Evolutionary conservation across 2,888 invertebrate genomes (phyloP).

Genomic region (Apomyelois bistriatella): DNA sequence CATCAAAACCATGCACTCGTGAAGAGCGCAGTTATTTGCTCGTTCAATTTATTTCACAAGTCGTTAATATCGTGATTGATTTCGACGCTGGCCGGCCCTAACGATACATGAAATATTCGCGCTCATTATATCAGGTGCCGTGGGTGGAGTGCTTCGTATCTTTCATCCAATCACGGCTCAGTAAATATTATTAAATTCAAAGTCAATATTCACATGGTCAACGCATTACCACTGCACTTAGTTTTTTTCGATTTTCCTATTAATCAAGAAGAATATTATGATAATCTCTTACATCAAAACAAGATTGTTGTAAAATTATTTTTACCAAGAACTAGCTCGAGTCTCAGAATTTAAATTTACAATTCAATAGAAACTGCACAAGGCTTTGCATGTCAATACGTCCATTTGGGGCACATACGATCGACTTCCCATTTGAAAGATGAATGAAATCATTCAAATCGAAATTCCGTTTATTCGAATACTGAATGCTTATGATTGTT

Average conservation of each 20-base stretch:
- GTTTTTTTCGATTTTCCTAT: too few species aligned
- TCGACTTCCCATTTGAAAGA: constrained; percentile 70
- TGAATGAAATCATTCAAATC: constrained; percentile 72
- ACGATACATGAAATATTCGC: constrained; percentile 75
- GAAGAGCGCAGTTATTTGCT: constrained; percentile 41
- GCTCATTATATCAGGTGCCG: constrained; percentile 68
- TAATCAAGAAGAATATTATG: not conserved
- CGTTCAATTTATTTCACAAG: constrained; percentile 68
- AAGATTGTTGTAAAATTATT: constrained; percentile 42
- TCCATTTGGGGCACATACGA: constrained; percentile 72
- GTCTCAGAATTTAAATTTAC: constrained; percentile 71
- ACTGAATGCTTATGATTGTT: constrained; percentile 34
- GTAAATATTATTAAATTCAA: constrained; percentile 50
- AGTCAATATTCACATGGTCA: constrained; percentile 35
- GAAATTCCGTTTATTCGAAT: constrained; percentile 47
- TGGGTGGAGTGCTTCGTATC: constrained; percentile 55
- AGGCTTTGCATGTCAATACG: constrained; percentile 77
- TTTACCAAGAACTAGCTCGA: constrained; percentile 54
- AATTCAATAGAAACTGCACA: constrained; percentile 76
- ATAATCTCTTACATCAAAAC: constrained; percentile 15
- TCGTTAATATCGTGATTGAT: constrained; percentile 75
- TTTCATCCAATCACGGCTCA: constrained; percentile 56
- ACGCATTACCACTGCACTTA: constrained; percentile 7
- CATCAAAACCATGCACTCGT: constrained; percentile 5
- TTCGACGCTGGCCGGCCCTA: constrained; percentile 65